Conservation (phyloP, 2,888 invertebrate genomes). For the Smittia aterrima region DNA sequence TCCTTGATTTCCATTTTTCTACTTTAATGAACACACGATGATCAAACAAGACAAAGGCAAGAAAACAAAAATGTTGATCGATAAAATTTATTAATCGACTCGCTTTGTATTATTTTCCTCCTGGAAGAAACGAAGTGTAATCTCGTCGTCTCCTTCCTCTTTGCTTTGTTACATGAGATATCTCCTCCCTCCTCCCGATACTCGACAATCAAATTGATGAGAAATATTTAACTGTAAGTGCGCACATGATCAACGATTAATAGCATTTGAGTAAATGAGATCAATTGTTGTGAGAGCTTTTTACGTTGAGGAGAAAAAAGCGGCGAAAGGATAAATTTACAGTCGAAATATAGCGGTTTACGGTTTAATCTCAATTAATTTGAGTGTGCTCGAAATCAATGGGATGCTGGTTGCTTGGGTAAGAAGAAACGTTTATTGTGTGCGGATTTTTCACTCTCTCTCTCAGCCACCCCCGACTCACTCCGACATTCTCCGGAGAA, state of each 20-base stretch:
- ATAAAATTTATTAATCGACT: constrained; percentile 36
- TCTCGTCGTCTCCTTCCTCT: neutral
- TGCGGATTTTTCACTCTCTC: neutral
- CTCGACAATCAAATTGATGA: constrained; percentile 14
- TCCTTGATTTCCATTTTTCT: constrained; percentile 29
- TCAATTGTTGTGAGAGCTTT: neutral
- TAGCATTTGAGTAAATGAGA: neutral
- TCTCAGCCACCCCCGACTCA: neutral
- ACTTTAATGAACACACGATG: constrained; percentile 33
- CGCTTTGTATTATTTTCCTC: neutral
- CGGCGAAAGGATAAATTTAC: constrained; percentile 7
- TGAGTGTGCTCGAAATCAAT: constrained; percentile 35
- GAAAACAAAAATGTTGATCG: constrained; percentile 25
- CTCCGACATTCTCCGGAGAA: neutral
- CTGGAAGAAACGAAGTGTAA: neutral
- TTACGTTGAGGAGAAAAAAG: neutral
- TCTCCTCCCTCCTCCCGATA: neutral
- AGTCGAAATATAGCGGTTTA: constrained; percentile 30
- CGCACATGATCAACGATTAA: neutral
- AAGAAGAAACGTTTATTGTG: neutral
- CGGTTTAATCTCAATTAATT: constrained; percentile 40
- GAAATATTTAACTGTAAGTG: constrained; percentile 19
- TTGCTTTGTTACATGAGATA: neutral
- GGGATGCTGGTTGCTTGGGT: neutral
- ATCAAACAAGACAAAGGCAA: constrained; percentile 28